Evolutionary conservation across 2,888 invertebrate genomes (phyloP), one percentile per base, ranked within the genome.

Genomic region (Andrena haemorrhoa): DNA sequence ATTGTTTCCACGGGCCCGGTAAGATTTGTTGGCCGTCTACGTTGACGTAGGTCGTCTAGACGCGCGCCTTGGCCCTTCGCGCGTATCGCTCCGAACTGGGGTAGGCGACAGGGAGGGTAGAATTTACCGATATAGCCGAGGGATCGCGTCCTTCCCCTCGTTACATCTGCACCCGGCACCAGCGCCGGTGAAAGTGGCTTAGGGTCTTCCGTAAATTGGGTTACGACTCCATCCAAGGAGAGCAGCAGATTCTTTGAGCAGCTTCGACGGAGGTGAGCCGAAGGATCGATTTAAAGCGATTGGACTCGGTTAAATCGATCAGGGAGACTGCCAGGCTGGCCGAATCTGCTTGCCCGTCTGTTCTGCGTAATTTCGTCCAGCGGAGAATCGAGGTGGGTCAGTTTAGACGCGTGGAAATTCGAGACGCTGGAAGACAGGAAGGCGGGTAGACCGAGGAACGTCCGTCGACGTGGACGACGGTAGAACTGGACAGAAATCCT

Each of bases 21-120:
- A 53, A 35, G 23, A 51, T 76, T 83, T 85, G 60, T 64, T 65
- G 63, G 47, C 58, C 64, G 63, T 41, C 56, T 16, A 72, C 74
- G 76, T 87, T 90, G 87, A 79, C 81, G 76, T 88, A 88, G 88
- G 88, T 87, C 89, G 89, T 89, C 89, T 87, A 89, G 89, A 90
- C 90, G 72, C 85, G 84, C 80, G 75, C 74, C 81, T 86, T 86
- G 87, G 26, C 58, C 35, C 69, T 64, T 63, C 78, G 68, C 64
- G 71, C 81, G 74, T 76, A 71, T 74, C 26, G 26, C 53, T 26
- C 35, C 47, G 69, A 78, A 75, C 47, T 79, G 53, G 72, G 75
- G 60, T 79, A 79, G 75, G 71, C 35, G 75, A 68, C 60, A 49
- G 72, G 71, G 74, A 83, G 79, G 79, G 76, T 69, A 64, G 69